Evolutionary conservation across 2,888 invertebrate genomes (phyloP), one percentile per base, ranked within the genome.

Genomic region (Ceratothoa steindachneri): DNA sequence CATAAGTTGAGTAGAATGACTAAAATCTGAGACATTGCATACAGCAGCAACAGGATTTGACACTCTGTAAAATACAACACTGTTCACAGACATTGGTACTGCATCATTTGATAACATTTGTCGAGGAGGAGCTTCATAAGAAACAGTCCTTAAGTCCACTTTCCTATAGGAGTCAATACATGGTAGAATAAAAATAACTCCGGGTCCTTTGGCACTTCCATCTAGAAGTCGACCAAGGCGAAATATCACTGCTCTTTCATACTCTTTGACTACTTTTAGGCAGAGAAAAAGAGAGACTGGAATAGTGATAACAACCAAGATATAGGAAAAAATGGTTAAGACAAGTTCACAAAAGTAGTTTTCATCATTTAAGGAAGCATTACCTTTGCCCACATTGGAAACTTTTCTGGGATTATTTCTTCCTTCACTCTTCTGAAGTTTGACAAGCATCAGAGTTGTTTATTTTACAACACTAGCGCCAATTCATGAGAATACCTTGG

Each of bases 91-190:
- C 12, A 60, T 24, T 24, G 60, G 60, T 24, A 60, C 27, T 2
- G 60, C n/a, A 24, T 60, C 60, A n/a, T 24, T 60, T 1, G 60
- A 60, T 24, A 60, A 60, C 12, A 60, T 60, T 24, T 60, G 22
- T 24, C 24, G 60, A n/a, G 60, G 2, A 12, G 2, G 60, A 7
- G 19, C 27, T 60, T 60, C 60, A 7, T 60, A 24, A 24, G 22
- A 60, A 24, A 7, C 9, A 24, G 60, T 60, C 9, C 60, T 60
- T 12, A 60, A 24, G 24, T 60, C 60, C n/a, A 60, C 24, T 60
- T 24, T 60, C 60, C 27, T 60, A 24, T 60, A 60, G 60, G 60
- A 22, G 27, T 60, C 60, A 24, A 60, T 60, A 7, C 60, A 60
- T 2, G 60, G 60, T 22, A 60, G 60, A 60, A 60, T 24, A 24